Base-by-base conservation (phyloP, 1,140 invertebrate genomes). In the Zaprionus tsacasi region DNA sequence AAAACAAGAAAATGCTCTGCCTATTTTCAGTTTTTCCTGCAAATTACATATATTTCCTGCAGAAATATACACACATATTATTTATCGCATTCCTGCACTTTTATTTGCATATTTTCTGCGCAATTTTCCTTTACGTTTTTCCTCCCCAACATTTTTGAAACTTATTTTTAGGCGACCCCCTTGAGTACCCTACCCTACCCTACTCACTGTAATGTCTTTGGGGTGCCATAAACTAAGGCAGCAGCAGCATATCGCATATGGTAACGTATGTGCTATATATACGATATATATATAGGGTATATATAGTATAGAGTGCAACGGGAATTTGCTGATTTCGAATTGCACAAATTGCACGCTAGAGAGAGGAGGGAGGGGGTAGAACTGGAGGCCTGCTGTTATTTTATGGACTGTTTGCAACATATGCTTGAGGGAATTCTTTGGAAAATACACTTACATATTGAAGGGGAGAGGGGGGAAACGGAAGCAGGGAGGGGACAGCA, bases 381-480 rank as follows among this genome's bases (percentile, higher is more conserved):
- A n/a, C n/a, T n/a, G 40, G 43, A 27, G 40, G n/a, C n/a, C 40
- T 35, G 66, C 15, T 10, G n/a, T 45, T 11, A 52, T 59, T 60
- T 61, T 59, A 52, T 60, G 57, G 56, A 48, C 64, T 66, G 43
- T 48, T 66, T 54, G 33, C 13, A 57, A 17, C 64, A 57, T 66
- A 66, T 66, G 64, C 65, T 59, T 72, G 52, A 27, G 27, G 52
- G 52, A 55, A 55, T 55, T 27, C 52, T 55, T 55, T 21, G 12
- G 63, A 55, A 50, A 50, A 55, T 55, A 40, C 50, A 21, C 54
- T 65, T 43, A 11, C 45, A 52, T 38, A 25, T 25, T 13, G 45
- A 30, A 48, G 10, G 10, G 11, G 45, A n/a, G 35, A 43, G 40
- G n/a, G n/a, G n/a, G n/a, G n/a, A 0, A 8, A 45, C 6, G 13